Percentiles rank a stretch among this genome's conserved stretches.
Evolutionary conservation across 2,113 vertebrate genomes (phyloP).

Genomic region (Albula goreensis): DNA sequence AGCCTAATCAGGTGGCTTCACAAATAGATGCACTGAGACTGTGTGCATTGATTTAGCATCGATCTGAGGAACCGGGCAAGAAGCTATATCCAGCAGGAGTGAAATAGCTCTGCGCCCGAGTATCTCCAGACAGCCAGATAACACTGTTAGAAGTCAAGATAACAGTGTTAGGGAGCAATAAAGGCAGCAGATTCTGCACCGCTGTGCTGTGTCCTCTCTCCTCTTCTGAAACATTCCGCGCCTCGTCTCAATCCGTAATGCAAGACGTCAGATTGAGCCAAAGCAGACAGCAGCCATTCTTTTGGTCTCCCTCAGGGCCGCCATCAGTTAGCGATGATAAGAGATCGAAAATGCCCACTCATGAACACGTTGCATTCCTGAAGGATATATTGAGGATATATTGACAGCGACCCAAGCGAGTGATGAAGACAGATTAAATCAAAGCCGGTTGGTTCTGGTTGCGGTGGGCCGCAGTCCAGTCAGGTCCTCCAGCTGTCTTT

Average conservation of each 20-base stretch:
- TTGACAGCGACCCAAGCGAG: conserved; percentile 47
- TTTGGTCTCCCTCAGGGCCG: conserved; percentile 33
- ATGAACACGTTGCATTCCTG: conserved; percentile 40
- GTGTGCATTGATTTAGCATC: conserved; percentile 45
- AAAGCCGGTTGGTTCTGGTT: neutral
- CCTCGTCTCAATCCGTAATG: conserved; percentile 27
- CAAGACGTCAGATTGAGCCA: conserved; percentile 44
- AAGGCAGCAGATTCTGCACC: conserved; percentile 11
- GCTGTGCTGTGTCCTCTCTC: conserved; percentile 37
- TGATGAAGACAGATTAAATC: neutral
- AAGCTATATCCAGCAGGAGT: conserved; percentile 31
- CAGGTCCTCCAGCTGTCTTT: neutral
- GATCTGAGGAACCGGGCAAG: conserved; percentile 46
- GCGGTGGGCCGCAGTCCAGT: neutral
- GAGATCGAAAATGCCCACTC: conserved; percentile 42
- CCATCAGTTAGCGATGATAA: conserved; percentile 41
- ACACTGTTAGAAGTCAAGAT: conserved; percentile 39
- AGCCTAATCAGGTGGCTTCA: conserved; percentile 9
- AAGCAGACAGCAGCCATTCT: conserved; percentile 45
- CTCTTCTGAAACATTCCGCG: conserved; percentile 26
- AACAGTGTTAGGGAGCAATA: conserved; percentile 38
- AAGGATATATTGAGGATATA: conserved; percentile 46
- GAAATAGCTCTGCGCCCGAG: conserved; percentile 13
- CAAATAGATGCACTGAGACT: conserved; percentile 35
- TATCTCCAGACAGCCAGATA: conserved; percentile 31